Evolutionary conservation across 2,797 vertebrate species (phyloP).

Genomic region (Oreonectes daqikongensis): DNA sequence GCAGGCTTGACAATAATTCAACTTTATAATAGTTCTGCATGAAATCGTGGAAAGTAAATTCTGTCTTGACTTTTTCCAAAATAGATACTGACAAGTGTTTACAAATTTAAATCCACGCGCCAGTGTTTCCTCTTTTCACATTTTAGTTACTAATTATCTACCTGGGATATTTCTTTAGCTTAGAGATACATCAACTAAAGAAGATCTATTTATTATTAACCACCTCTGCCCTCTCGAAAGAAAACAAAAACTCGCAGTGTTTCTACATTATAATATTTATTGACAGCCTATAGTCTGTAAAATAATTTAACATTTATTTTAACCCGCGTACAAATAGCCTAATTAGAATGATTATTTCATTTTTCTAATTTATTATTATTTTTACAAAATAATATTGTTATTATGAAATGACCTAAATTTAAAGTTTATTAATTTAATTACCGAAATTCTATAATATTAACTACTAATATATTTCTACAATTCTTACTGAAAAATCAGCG

Average conservation of each 20-base stretch:
- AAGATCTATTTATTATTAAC: slow-evolving; percentile 79
- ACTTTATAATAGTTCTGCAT: background rate
- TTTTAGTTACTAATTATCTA: slow-evolving; percentile 82
- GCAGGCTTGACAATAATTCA: background rate
- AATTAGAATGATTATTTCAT: background rate
- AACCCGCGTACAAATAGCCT: background rate
- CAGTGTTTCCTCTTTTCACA: slow-evolving; percentile 63
- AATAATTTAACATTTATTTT: background rate
- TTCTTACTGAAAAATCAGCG: slow-evolving; percentile 43
- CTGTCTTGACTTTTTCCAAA: background rate
- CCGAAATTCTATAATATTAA: too few species aligned
- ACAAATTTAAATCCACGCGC: slow-evolving; percentile 75
- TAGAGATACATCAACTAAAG: slow-evolving; percentile 75
- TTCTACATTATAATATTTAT: background rate
- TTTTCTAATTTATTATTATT: slow-evolving; percentile 10
- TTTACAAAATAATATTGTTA: background rate
- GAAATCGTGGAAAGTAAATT: slow-evolving; percentile 1
- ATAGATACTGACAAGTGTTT: slow-evolving; percentile 58
- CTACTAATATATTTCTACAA: background rate
- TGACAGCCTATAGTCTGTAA: background rate
- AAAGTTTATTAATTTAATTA: too few species aligned
- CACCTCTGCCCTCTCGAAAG: slow-evolving; percentile 55
- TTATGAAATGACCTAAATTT: background rate
- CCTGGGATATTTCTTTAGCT: slow-evolving; percentile 74
- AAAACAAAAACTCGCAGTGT: slow-evolving; percentile 45